Conservation (phyloP, 2,888 invertebrate species). For the Synanthedon tipuliformis region DNA sequence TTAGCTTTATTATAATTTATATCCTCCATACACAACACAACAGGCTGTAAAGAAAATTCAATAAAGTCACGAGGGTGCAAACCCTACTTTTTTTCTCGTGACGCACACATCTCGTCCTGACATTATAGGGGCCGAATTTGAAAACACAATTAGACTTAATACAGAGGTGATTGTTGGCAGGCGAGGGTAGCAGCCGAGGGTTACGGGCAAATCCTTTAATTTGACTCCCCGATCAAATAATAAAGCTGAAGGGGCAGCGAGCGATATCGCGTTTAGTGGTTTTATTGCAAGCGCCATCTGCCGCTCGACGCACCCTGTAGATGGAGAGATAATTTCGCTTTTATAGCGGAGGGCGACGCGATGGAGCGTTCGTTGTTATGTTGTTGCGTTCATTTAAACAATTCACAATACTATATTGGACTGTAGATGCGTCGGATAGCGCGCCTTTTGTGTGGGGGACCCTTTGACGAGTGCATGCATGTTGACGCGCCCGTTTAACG, state of each 20-base stretch:
- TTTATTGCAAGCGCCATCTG: conserved; percentile 71
- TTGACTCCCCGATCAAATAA: conserved; percentile 70
- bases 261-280: conserved; percentile 70
- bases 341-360: conserved; percentile 39
- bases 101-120: conserved; percentile 41
- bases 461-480: conserved; percentile 40
- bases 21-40: conserved; percentile 8
- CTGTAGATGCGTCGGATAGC: conserved; percentile 51
- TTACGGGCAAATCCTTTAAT: conserved; percentile 68
- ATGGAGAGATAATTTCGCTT: conserved; percentile 67
- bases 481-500: conserved; percentile 38
- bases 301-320: conserved; percentile 47
- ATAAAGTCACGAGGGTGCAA: conserved; percentile 48
- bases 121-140: conserved; percentile 63
- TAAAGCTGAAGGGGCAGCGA: conserved; percentile 61
- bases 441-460: conserved; percentile 37
- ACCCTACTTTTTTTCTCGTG: conserved; percentile 64
- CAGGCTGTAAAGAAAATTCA: conserved; percentile 46
- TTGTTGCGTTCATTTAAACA: conserved; percentile 59
- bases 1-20: neutral
- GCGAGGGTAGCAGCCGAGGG: conserved; percentile 60
- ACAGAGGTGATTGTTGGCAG: conserved; percentile 69
- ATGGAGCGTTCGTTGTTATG: conserved; percentile 44
- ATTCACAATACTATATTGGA: conserved; percentile 45
- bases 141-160: conserved; percentile 72